Evolutionary conservation across 1,140 invertebrate species (phyloP), one percentile per base, ranked within the genome.

Genomic region (Calephelis virginiensis): DNA sequence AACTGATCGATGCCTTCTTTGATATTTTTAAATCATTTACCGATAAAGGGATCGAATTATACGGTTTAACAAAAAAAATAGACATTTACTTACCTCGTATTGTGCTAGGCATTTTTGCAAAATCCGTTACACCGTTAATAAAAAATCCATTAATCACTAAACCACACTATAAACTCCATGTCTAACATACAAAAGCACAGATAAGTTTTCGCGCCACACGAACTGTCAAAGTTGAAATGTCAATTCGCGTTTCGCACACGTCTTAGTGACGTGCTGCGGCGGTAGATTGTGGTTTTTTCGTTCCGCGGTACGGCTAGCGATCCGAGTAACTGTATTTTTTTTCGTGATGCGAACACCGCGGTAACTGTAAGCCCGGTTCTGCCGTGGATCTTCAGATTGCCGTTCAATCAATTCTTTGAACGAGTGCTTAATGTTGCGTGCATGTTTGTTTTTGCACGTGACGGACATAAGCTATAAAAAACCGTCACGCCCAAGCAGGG

Each of bases 311-410:
- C 77, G 77, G 73, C 70, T 78, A 75, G 70, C 71, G 71, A 74
- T 75, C 69, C 65, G 73, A 70, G 59, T 90, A 90, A 90, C 87
- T 88, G 85, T 90, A 87, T 62, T 85, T 88, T 90, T 90, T 90
- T 88, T 86, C 82, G 85, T 82, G 83, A 80, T 85, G 74, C 78
- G 68, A 78, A 71, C 75, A 69, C 17, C 66, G 71, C 71, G 74
- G 73, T 88, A 87, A 86, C 85, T 85, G 84, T 86, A 73, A 72
- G 72, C 81, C 85, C 85, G 82, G 82, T 86, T 85, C 73, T 80
- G 74, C 78, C 69, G 65, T 78, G 75, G 75, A 78, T 81, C 81
- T 76, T 79, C 82, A 65, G 73, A 76, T 79, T 74, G 76, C 66
- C 49, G 63, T 71, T 72, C 74, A 67, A 76, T 77, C 73, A 70